Conservation (phyloP, 1,140 invertebrate genomes). For the Leptoteleia sp. region DNA sequence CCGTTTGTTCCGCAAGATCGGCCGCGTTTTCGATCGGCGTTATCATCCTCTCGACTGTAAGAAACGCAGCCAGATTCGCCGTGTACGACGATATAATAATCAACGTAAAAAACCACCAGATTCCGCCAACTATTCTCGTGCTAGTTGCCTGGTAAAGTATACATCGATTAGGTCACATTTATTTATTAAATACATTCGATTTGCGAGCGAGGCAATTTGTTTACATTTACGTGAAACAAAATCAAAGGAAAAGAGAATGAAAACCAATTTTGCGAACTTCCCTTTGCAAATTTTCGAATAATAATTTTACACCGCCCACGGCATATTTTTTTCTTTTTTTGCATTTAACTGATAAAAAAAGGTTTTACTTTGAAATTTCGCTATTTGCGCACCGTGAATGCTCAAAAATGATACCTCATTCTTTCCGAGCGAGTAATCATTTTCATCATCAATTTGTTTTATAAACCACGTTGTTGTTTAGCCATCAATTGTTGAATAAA, state of each 20-base stretch:
- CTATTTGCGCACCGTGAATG: background rate
- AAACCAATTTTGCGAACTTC: background rate
- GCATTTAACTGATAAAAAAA: background rate
- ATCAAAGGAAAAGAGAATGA: background rate
- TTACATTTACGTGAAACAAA: background rate
- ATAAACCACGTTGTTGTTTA: too few relatives aligned
- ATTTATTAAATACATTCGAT: too few relatives aligned
- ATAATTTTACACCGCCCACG: background rate
- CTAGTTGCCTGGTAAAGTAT: conserved; percentile 89
- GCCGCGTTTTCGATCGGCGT: conserved; percentile 98
- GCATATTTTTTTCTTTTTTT: background rate
- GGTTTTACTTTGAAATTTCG: background rate
- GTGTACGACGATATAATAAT: conserved; percentile 99
- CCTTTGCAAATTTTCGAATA: background rate
- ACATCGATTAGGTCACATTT: conserved; percentile 17
- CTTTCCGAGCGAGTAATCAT: background rate
- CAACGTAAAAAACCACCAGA: conserved; percentile 99
- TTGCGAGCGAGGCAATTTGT: background rate
- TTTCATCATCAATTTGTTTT: background rate
- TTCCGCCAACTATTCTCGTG: conserved; percentile 95
- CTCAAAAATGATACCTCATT: background rate
- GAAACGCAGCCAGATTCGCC: conserved; percentile 97
- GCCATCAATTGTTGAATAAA: too few relatives aligned
- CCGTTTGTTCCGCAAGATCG: conserved; percentile 95
- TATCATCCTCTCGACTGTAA: conserved; percentile 98